These are phyloP conservation scores for Eristalinus sepulchralis DNA, from an alignment of 2,888 invertebrate species.

Conservation along the genomic window DNA sequence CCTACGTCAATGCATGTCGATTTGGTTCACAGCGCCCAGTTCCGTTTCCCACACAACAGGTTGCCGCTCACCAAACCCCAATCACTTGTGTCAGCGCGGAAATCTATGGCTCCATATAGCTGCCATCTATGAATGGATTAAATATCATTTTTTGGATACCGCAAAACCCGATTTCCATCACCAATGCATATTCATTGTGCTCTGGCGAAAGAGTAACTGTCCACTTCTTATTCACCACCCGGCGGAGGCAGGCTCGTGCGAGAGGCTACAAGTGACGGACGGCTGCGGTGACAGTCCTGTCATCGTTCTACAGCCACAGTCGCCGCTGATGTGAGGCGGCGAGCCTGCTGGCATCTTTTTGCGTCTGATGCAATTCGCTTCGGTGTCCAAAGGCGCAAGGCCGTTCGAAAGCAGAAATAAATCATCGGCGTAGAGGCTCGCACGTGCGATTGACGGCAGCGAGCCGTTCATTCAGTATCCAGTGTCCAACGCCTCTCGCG, in stretches of 20 bases:
- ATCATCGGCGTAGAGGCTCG: constrained; percentile 16
- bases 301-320: not conserved
- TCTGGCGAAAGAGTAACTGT: not conserved
- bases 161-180: not conserved
- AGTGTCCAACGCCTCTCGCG: constrained; percentile 1
- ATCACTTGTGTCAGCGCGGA: not conserved
- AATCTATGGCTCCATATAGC: not conserved
- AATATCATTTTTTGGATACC: not conserved
- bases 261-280: not conserved
- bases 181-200: not conserved
- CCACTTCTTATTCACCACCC: not conserved
- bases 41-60: constrained; percentile 8
- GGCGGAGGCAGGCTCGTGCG: not conserved
- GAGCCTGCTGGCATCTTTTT: not conserved
- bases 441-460: constrained; percentile 6
- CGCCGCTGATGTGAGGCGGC: not conserved
- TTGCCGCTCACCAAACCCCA: not conserved
- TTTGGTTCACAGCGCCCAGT: not conserved
- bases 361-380: constrained; percentile 11
- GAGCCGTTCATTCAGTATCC: constrained; percentile 4
- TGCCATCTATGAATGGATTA: not conserved
- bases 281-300: not conserved
- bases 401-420: constrained; percentile 1
- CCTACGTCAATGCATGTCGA: constrained; percentile 26
- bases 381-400: constrained; percentile 6